phyloP scores from a whole-genome alignment of 2,888 invertebrate genomes.

The Notodonta ziczac region DNA sequence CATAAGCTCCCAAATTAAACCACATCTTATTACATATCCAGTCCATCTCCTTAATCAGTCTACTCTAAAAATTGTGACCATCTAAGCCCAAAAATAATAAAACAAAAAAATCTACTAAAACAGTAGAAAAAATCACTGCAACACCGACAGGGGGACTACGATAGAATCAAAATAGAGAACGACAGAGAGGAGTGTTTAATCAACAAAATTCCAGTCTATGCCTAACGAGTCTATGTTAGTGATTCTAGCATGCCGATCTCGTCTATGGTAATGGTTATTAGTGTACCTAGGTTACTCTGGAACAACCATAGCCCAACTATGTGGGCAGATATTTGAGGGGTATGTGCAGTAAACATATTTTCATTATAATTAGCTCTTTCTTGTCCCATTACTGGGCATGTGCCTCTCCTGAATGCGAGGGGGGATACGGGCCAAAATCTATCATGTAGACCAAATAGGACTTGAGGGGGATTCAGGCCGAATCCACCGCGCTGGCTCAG shows the following conservation, averaged over 20 bases:
- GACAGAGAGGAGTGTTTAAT: slow-evolving; percentile 38
- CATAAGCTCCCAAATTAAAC: too few relatives aligned
- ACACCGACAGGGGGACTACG: slow-evolving; percentile 68
- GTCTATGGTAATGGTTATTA: slow-evolving; percentile 55
- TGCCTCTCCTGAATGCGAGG: too few relatives aligned
- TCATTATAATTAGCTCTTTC: too few relatives aligned
- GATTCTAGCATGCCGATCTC: slow-evolving; percentile 76
- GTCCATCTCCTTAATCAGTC: too few relatives aligned
- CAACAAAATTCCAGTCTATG: slow-evolving; percentile 49
- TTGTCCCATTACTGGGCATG: neutral
- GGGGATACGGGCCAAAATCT: too few relatives aligned
- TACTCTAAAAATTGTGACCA: neutral
- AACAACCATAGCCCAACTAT: slow-evolving; percentile 76
- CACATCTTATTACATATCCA: too few relatives aligned
- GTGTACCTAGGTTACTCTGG: slow-evolving; percentile 58
- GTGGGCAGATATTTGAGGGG: slow-evolving; percentile 44
- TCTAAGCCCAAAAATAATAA: slow-evolving; percentile 4
- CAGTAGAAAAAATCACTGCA: slow-evolving; percentile 55
- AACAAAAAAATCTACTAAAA: slow-evolving; percentile 30
- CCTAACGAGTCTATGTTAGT: slow-evolving; percentile 68
- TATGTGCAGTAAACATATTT: slow-evolving; percentile 52
- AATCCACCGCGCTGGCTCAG: too few relatives aligned
- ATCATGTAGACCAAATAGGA: too few relatives aligned
- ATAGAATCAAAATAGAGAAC: slow-evolving; percentile 46
- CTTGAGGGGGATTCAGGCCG: too few relatives aligned